Evolutionary conservation across 2,113 vertebrate species (phyloP).

Genomic region (Melanotaenia duboulayi): DNA sequence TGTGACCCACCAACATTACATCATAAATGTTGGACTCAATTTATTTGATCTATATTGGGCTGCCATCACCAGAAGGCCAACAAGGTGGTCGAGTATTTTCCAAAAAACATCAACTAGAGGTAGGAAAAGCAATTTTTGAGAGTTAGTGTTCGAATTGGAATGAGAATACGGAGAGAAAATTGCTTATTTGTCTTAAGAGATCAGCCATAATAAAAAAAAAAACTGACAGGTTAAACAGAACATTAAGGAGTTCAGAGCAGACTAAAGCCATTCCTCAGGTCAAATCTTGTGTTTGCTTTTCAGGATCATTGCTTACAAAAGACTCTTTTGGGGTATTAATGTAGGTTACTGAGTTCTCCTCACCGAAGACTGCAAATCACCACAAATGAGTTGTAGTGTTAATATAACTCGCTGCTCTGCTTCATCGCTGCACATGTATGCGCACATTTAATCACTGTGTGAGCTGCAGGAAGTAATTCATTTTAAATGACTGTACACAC

Average conservation of each 20-base stretch:
- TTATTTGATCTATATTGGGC: not conserved
- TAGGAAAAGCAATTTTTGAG: not conserved
- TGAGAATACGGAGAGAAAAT: conserved; percentile 2
- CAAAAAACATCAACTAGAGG: not conserved
- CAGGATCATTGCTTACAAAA: not conserved
- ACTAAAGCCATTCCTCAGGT: not conserved
- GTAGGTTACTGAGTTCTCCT: not conserved
- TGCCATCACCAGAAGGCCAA: too few species aligned
- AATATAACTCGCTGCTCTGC: not conserved
- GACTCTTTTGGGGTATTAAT: not conserved
- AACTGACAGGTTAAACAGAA: too few species aligned
- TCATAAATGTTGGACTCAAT: not conserved
- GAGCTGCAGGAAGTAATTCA: conserved; percentile 37
- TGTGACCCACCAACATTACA: conserved; percentile 5
- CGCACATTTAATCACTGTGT: conserved; percentile 27
- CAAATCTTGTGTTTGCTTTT: not conserved
- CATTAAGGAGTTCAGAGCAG: conserved; percentile 2
- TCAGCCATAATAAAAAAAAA: not conserved
- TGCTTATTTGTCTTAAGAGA: not conserved
- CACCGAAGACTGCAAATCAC: not conserved
- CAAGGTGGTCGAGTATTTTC: not conserved
- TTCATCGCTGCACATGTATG: conserved; percentile 21
- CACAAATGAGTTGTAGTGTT: conserved; percentile 1
- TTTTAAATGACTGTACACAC: conserved; percentile 6
- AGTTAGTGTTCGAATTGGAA: not conserved